phyloP scores from a whole-genome alignment of 1,140 invertebrate genomes.

The Aphelinus atriplicis region DNA sequence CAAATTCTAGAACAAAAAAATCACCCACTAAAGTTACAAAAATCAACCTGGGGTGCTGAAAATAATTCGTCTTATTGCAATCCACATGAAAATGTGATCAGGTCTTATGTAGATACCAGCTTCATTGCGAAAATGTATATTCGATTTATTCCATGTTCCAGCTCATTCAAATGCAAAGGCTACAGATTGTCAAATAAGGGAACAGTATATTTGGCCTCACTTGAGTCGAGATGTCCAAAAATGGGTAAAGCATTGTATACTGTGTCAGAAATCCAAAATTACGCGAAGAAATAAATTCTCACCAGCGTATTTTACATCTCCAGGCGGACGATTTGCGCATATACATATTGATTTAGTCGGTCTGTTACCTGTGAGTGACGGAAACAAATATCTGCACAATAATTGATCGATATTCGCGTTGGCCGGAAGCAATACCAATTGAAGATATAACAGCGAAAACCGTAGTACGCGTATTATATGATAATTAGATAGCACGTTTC shows the following conservation, averaged over 20 bases:
- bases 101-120: not conserved
- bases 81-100: not conserved
- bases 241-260: not conserved
- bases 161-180: not conserved
- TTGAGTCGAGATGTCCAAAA: not conserved
- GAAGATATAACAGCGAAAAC: slow-evolving; percentile 53
- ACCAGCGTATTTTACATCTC: too few relatives aligned
- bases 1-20: slow-evolving; percentile 13
- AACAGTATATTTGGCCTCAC: not conserved
- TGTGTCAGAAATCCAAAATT: not conserved
- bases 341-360: too few relatives aligned
- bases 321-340: too few relatives aligned
- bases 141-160: not conserved
- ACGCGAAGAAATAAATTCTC: too few relatives aligned
- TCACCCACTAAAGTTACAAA: too few relatives aligned
- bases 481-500: slow-evolving; percentile 54
- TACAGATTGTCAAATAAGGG: not conserved
- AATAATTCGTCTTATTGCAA: not conserved
- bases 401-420: slow-evolving; percentile 50
- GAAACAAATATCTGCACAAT: slow-evolving; percentile 43
- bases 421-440: slow-evolving; percentile 49
- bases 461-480: slow-evolving; percentile 49
- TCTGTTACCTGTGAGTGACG: slow-evolving; percentile 1
- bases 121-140: not conserved
- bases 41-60: too few relatives aligned